Evolutionary conservation across 2,888 invertebrate species (phyloP), one percentile per base, ranked within the genome.

Genomic region (Drosophila trichaetosa): DNA sequence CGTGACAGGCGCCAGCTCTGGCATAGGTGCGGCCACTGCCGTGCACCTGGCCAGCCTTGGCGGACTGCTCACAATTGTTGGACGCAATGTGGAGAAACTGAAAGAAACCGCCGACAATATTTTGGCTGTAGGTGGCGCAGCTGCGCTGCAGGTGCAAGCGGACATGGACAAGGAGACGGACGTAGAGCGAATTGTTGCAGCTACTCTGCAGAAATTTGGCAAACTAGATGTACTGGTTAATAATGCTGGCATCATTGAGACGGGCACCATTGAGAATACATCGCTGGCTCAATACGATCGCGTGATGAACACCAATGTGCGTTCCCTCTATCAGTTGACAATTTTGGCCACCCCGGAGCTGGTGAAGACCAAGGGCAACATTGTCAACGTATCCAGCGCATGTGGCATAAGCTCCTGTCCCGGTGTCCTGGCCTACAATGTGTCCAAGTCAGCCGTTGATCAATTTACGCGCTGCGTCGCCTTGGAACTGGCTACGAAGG

Each of bases 311-410:
- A 95, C 96, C 2, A 99, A 99, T 92, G 96, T 98, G 0, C 95
- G 98, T 69, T 95, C 97, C 0, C 93, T 97, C 13, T 97, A 96
- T 91, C 95, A 97, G 70, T 92, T 99, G 73, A 98, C 97, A 0
- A 96, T 96, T 95, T 92, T 98, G 58, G 97, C 98, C 7, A 96
- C 97, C 0, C 98, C 98, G 0, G 96, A 98, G 93, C 94, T 99
- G 29, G 94, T 97, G 2, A 95, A 96, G 93, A 95, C 96, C 0
- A 96, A 97, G 93, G 98, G 98, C 24, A 97, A 96, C 80, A 96
- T 98, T 80, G 98, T 99, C 0, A 99, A 99, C 92, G 97, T 99
- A 0, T 99, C 99, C 1, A 98, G 98, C 92, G 98, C 99, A 0
- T 97, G 96, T 89, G 99, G 99, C 11, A 94, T 98, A 13, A 94